phyloP scores from a whole-genome alignment of 2,888 invertebrate species.

The Andrena flavipes region DNA sequence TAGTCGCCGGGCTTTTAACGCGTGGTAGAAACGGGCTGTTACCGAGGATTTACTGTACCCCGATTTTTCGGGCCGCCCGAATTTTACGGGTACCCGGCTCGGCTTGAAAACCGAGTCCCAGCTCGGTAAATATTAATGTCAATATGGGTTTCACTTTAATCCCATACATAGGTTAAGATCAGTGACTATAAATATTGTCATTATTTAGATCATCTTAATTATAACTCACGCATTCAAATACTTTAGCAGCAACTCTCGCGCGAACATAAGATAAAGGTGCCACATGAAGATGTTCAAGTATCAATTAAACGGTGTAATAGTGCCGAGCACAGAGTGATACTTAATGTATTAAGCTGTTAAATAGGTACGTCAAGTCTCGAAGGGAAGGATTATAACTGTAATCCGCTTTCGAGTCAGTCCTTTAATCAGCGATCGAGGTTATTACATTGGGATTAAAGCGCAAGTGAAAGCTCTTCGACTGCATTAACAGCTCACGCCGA shows the following conservation, averaged over 20 bases:
- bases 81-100: no score
- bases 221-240: no score
- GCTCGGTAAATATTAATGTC: no score
- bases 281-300: not conserved
- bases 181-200: no score
- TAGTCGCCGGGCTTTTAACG: no score
- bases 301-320: not conserved
- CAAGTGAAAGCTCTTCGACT: not conserved
- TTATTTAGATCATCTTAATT: no score
- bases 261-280: not conserved
- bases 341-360: not conserved
- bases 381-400: not conserved
- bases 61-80: no score
- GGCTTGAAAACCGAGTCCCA: no score
- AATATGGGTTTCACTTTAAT: no score
- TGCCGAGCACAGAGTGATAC: not conserved
- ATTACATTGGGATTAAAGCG: slow-evolving; percentile 3
- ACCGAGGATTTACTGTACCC: no score
- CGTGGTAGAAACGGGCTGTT: no score
- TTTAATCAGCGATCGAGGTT: slow-evolving; percentile 1
- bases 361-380: not conserved
- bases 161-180: no score
- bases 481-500: not conserved
- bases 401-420: not conserved
- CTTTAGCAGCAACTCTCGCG: not conserved